Base-by-base conservation (phyloP, 1,140 invertebrate genomes). In the Sinonovacula constricta region DNA sequence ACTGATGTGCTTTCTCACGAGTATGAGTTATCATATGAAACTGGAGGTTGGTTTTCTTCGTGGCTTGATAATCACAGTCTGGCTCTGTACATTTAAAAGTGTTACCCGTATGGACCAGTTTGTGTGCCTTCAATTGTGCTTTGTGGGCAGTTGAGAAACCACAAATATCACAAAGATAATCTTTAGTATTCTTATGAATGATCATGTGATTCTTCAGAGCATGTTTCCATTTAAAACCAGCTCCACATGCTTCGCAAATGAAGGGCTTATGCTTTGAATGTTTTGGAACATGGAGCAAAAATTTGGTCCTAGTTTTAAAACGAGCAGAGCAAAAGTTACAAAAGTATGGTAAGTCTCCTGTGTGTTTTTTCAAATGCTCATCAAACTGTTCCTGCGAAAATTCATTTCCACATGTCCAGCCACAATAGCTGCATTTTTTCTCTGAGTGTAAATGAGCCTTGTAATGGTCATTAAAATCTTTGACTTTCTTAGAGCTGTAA, bases 1-100 rank as follows among this genome's bases (percentile, higher is more conserved):
- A 95, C 53, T 92, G 90, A 88, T 94, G 94, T 4, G 94, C 93
- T 60, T 92, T 93, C 26, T 93, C 93, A 72, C 92, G 91, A 2
- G 92, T 92, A 72, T 93, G 93, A 0, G 93, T 93, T 36, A 91
- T 69, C 65, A 93, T 91, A 69, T 90, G 89, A 69, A 88, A 86
- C 62, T 90, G 90, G 39, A 90, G 81, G 79, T 89, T 90, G 77
- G 93, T 92, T 75, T 92, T 92, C 24, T 93, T 91, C 22, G 85
- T 89, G 26, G 89, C 84, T 67, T 89, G 83, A 70, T 88, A 91
- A 28, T 76, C 80, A 72, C 93, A 94, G 0, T 91, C 92, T 1
- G 91, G 76, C 39, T 91, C 85, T 3, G 91, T 87, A 82, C 93
- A 93, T 30, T 91, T 91, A 77, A 93, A 93, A 12, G 91, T 91